A percentile compares a stretch with the other conserved stretches of the same genome.
phyloP scores from a whole-genome alignment of 2,113 vertebrate genomes.

The Procapra przewalskii region DNA sequence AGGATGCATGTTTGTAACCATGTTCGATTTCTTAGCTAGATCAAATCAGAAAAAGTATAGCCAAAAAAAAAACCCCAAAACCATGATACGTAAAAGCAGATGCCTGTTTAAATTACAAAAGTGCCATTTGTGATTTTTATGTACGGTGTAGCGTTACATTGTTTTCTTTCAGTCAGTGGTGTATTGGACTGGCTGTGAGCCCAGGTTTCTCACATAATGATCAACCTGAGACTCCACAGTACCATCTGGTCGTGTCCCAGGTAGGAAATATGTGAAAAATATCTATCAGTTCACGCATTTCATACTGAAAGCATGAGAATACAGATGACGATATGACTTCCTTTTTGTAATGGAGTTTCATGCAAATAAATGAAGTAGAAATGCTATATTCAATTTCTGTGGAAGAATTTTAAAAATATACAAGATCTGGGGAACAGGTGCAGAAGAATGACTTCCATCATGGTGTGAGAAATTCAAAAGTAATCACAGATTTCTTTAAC shows the following conservation, averaged over 20 bases:
- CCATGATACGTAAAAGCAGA: slow-evolving; percentile 65
- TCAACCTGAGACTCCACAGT: slow-evolving; percentile 74
- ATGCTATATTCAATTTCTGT: background rate
- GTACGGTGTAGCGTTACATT: slow-evolving; percentile 66
- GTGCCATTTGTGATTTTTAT: slow-evolving; percentile 69
- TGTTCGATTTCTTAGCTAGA: background rate
- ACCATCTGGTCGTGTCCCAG: slow-evolving; percentile 81
- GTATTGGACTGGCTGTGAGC: slow-evolving; percentile 78
- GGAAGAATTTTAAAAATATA: background rate
- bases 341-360: background rate
- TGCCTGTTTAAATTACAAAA: slow-evolving; percentile 74
- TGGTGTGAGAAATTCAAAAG: background rate
- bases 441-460: background rate
- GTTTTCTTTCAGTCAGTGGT: slow-evolving; percentile 72
- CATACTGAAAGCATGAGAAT: slow-evolving; percentile 47
- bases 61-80: background rate
- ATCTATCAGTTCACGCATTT: slow-evolving; percentile 55
- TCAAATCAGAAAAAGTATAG: background rate
- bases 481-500: background rate
- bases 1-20: slow-evolving; percentile 20
- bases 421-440: background rate
- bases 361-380: background rate
- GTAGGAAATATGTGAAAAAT: slow-evolving; percentile 75
- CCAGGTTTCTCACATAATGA: slow-evolving; percentile 77
- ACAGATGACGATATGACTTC: background rate